Conservation (phyloP, 2,113 vertebrate genomes). For the Aegithalos caudatus region DNA sequence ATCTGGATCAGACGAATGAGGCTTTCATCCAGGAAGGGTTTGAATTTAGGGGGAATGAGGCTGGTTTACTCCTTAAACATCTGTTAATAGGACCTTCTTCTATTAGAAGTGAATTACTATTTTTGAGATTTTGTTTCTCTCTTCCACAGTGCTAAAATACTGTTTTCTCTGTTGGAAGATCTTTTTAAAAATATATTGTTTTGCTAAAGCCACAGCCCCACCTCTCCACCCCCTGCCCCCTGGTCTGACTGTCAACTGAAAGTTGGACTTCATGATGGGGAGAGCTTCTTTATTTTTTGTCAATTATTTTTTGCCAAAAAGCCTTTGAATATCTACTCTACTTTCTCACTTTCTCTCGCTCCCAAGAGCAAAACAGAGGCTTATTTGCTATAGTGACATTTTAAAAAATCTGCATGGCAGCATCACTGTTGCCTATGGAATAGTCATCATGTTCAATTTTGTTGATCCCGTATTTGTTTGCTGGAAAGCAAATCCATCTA, state of each 20-base stretch:
- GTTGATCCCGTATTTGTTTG: conserved; percentile 57
- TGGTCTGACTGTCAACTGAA: background rate
- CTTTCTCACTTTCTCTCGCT: conserved; percentile 1
- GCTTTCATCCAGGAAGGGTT: background rate
- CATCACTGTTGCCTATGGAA: conserved; percentile 51
- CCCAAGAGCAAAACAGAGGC: conserved; percentile 34
- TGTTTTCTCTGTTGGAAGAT: background rate
- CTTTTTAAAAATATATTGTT: accelerated
- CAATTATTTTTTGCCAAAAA: background rate
- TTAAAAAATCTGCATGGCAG: conserved; percentile 60
- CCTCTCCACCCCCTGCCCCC: background rate
- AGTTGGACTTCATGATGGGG: background rate
- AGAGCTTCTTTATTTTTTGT: background rate
- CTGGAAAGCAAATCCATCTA: conserved; percentile 61
- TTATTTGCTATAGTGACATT: conserved; percentile 60
- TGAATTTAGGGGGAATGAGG: background rate
- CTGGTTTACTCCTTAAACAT: background rate
- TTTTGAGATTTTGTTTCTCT: background rate
- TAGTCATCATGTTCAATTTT: conserved; percentile 64
- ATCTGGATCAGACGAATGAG: background rate
- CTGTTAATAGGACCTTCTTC: background rate
- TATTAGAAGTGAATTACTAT: background rate
- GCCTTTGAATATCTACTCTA: background rate
- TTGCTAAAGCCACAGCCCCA: background rate
- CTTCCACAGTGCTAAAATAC: background rate